These are phyloP conservation scores for Otocyon megalotis DNA, from an alignment of 2,113 vertebrate genomes.

Conservation along the genomic window DNA sequence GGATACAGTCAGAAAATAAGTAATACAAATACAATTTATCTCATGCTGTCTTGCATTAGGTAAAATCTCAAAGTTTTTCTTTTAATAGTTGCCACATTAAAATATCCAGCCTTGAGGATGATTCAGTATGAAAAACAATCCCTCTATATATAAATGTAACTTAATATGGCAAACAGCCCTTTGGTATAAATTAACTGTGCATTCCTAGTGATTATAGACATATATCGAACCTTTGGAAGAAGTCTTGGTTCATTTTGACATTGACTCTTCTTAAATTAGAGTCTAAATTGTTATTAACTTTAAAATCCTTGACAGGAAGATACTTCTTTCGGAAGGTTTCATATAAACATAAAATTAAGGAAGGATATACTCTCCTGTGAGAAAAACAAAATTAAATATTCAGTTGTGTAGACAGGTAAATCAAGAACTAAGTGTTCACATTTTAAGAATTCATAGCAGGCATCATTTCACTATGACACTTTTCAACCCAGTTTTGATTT, in stretches of 20 bases:
- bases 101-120: neutral
- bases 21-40: neutral
- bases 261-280: neutral
- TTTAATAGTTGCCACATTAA: neutral
- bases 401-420: neutral
- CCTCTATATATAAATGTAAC: slow-evolving; percentile 44
- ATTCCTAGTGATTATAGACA: neutral
- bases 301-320: neutral
- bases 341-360: slow-evolving; percentile 33
- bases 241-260: neutral
- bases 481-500: neutral
- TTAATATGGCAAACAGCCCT: neutral
- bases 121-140: neutral
- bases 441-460: neutral
- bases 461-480: neutral
- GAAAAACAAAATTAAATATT: slow-evolving; percentile 33
- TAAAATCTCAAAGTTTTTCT: slow-evolving; percentile 13
- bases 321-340: neutral
- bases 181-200: slow-evolving; percentile 36
- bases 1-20: neutral
- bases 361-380: neutral
- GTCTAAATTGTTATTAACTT: slow-evolving; percentile 26
- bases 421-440: neutral
- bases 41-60: neutral
- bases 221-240: neutral